A percentile compares a stretch with the other conserved stretches of the same genome.
Conservation (phyloP, 2,113 vertebrate genomes). For the Psittacus erithacus region DNA sequence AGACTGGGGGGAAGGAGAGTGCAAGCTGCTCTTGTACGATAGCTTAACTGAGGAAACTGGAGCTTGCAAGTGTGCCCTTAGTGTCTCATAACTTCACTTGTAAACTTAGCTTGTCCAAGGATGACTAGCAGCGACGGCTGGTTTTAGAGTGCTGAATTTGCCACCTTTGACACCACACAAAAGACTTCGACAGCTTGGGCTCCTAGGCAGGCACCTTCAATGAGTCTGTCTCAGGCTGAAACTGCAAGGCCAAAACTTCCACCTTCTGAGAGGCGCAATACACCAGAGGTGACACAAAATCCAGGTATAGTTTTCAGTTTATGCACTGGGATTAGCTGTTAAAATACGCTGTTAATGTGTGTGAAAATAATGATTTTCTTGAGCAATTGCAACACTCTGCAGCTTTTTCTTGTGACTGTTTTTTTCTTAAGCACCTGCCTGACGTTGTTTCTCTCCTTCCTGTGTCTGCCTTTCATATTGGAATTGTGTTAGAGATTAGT, state of each 20-base stretch:
- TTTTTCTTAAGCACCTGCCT: background rate
- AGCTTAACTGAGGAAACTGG: fast-evolving
- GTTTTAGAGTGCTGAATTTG: conserved; percentile 2
- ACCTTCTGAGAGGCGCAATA: background rate
- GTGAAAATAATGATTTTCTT: background rate
- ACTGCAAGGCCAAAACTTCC: background rate
- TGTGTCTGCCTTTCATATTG: fast-evolving
- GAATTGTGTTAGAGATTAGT: background rate
- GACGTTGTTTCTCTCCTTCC: fast-evolving
- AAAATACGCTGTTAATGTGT: fast-evolving
- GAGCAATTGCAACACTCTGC: background rate
- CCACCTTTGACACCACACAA: conserved; percentile 25
- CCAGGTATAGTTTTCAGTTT: conserved; percentile 52
- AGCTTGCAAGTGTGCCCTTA: fast-evolving
- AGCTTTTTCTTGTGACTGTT: fast-evolving
- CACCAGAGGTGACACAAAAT: background rate
- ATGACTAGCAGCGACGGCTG: conserved; percentile 27
- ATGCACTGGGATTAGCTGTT: fast-evolving
- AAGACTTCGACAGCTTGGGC: background rate
- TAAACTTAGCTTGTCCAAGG: background rate
- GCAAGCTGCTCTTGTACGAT: fast-evolving
- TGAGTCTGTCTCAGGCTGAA: background rate
- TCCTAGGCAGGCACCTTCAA: fast-evolving
- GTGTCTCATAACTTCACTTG: fast-evolving
- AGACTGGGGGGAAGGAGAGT: fast-evolving